These are phyloP conservation scores for Ophthalmolycus amberensis DNA, from an alignment of 2,113 vertebrate species.

Conservation along the genomic window DNA sequence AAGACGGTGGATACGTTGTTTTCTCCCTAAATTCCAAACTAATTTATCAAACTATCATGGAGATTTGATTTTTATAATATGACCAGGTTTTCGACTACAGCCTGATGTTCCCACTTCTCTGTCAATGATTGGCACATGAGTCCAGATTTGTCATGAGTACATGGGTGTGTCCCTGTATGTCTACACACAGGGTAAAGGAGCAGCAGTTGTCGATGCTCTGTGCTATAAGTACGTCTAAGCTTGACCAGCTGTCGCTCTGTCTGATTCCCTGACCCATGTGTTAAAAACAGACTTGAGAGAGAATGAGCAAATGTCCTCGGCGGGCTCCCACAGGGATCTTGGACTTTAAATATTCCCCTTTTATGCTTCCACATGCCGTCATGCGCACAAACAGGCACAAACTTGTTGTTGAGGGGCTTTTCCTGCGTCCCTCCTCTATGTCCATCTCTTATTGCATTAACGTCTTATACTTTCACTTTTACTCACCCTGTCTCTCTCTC, in stretches of 20 bases:
- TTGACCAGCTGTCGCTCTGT: conserved; percentile 61
- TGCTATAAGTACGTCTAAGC: conserved; percentile 52
- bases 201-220: conserved; percentile 60
- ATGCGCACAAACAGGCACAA: background rate
- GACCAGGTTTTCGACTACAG: background rate
- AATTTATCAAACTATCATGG: background rate
- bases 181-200: background rate
- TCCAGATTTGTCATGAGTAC: conserved; percentile 6
- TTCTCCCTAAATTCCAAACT: background rate
- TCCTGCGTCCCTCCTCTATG: background rate
- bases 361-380: conserved; percentile 17
- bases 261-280: conserved; percentile 25
- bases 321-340: conserved; percentile 32
- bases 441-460: background rate
- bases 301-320: conserved; percentile 44
- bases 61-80: background rate
- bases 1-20: too few relatives aligned
- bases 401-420: background rate
- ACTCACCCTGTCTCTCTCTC: background rate
- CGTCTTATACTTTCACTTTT: conserved; percentile 54
- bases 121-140: conserved; percentile 1
- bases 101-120: background rate
- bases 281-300: conserved; percentile 56
- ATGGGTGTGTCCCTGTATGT: conserved; percentile 11
- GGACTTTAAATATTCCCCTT: conserved; percentile 40